These are phyloP conservation scores for Sinocyclocheilus rhinocerous DNA, from an alignment of 2,113 vertebrate genomes.

Conservation along the genomic window DNA sequence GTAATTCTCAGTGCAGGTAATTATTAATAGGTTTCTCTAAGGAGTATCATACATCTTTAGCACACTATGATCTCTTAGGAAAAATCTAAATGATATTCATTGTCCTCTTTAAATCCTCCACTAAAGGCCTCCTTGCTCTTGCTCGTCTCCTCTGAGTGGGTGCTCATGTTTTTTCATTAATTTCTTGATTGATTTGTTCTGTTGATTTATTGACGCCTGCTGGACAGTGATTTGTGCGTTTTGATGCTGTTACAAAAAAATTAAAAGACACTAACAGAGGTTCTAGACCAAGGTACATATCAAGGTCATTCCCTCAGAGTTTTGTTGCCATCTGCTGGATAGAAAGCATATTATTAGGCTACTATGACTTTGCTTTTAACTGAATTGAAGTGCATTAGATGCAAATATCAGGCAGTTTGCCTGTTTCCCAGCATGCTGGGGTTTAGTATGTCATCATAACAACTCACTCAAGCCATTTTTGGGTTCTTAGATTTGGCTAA, in stretches of 20 bases:
- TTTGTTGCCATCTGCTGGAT: conserved; percentile 48
- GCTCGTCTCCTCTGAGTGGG: conserved; percentile 5
- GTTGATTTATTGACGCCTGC: conserved; percentile 42
- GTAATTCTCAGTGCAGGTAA: neutral
- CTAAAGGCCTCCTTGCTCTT: neutral
- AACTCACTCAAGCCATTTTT: neutral
- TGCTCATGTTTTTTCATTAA: conserved; percentile 4
- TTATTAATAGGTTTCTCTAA: conserved; percentile 67
- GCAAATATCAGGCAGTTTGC: neutral
- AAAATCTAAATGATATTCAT: conserved; percentile 23
- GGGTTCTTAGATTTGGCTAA: neutral
- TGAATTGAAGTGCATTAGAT: neutral
- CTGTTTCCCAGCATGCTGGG: neutral
- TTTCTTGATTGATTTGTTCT: neutral
- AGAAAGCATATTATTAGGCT: neutral
- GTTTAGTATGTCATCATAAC: neutral
- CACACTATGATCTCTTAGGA: conserved; percentile 47
- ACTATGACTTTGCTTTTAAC: neutral
- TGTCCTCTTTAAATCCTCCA: conserved; percentile 38
- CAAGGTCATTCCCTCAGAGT: neutral
- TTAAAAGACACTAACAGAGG: neutral
- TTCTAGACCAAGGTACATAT: neutral
- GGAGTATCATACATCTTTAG: conserved; percentile 63
- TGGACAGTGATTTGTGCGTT: conserved; percentile 51
- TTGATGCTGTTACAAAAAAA: neutral